Conservation (phyloP, 2,797 vertebrate genomes). For the Naso thynnoides region DNA sequence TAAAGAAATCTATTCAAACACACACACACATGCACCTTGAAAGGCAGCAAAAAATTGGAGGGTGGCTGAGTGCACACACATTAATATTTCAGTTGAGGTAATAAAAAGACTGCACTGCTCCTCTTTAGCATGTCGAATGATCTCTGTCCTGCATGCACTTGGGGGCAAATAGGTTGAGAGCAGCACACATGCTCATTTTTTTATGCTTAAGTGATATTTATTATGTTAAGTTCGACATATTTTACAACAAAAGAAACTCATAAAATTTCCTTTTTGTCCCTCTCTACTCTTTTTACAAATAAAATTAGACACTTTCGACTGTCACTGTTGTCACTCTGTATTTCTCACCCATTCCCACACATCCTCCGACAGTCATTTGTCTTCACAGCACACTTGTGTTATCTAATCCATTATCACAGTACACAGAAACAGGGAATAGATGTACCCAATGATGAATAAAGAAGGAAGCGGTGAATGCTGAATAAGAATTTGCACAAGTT, state of each 20-base stretch:
- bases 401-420: background rate
- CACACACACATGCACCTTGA: conserved; percentile 9
- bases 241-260: background rate
- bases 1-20: conserved; percentile 38
- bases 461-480: background rate
- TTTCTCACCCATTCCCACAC: conserved; percentile 21
- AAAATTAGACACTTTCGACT: background rate
- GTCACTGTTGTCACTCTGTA: conserved; percentile 2
- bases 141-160: background rate
- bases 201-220: background rate
- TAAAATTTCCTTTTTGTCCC: background rate
- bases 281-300: background rate
- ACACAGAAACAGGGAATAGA: background rate
- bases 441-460: background rate
- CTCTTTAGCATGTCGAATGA: background rate
- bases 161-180: background rate
- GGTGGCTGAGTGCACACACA: background rate
- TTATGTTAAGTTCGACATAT: background rate
- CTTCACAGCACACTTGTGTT: conserved; percentile 5
- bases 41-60: background rate
- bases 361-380: conserved; percentile 31
- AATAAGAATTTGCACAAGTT: background rate
- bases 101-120: background rate
- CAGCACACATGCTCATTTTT: background rate
- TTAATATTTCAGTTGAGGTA: conserved; percentile 8